These are phyloP conservation scores for Drosophila sp. DNA, from an alignment of 1,140 invertebrate species.

Conservation along the genomic window DNA sequence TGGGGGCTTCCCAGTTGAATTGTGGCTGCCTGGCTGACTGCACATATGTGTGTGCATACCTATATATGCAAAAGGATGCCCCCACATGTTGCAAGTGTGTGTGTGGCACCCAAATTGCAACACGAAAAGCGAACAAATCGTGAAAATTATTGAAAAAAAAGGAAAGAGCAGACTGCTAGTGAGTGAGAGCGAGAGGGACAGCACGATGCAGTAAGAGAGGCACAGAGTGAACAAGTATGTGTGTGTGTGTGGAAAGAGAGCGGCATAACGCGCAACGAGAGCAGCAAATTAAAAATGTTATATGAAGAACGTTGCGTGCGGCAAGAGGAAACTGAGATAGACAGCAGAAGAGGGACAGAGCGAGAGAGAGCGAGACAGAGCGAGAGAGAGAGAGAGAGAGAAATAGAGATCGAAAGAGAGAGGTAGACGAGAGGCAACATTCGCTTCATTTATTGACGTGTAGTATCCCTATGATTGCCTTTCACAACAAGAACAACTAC, in stretches of 20 bases:
- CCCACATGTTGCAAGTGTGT: background rate
- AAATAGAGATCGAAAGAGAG: background rate
- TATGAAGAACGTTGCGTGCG: constrained; percentile 58
- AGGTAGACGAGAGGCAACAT: constrained; percentile 21
- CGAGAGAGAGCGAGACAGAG: background rate
- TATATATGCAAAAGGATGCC: background rate
- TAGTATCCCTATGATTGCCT: constrained; percentile 78
- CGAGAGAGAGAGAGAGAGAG: background rate
- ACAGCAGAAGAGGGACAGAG: background rate
- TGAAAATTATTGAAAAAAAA: constrained; percentile 75
- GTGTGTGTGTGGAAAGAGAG: constrained; percentile 15
- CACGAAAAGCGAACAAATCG: constrained; percentile 77
- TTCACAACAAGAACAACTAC: constrained; percentile 48
- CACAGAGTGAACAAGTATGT: constrained; percentile 16
- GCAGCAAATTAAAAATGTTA: constrained; percentile 69
- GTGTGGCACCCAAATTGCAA: constrained; percentile 63
- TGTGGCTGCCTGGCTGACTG: constrained; percentile 46
- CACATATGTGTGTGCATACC: constrained; percentile 17
- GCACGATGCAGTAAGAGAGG: background rate
- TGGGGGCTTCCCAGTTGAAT: constrained; percentile 19
- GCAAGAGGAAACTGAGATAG: constrained; percentile 17
- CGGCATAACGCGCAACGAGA: constrained; percentile 39
- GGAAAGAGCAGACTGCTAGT: constrained; percentile 10
- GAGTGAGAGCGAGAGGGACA: constrained; percentile 14
- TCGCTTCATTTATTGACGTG: constrained; percentile 78